phyloP scores from a whole-genome alignment of 2,113 vertebrate genomes.

The Salvelinus fontinalis region DNA sequence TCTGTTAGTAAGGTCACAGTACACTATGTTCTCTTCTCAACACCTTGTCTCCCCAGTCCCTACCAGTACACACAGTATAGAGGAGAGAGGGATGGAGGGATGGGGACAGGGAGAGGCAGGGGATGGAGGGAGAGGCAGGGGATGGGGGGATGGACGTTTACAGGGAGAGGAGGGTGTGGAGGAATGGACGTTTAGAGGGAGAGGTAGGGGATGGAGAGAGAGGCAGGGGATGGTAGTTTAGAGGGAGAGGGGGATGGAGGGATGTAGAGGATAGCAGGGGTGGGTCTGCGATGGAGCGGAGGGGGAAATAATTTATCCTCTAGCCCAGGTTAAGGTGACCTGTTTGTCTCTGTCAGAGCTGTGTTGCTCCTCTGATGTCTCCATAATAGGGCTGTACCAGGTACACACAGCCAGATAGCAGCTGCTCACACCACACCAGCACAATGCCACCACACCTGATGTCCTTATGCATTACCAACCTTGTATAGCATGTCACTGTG shows the following conservation, averaged over 20 bases:
- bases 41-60: slow-evolving; percentile 17
- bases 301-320: slow-evolving; percentile 55
- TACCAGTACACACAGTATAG: slow-evolving; percentile 7
- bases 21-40: slow-evolving; percentile 35
- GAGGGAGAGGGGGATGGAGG: neutral
- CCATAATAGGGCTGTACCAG: slow-evolving; percentile 55
- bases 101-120: neutral
- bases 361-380: slow-evolving; percentile 61
- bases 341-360: slow-evolving; percentile 66
- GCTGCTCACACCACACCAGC: slow-evolving; percentile 20
- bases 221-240: neutral
- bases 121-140: neutral
- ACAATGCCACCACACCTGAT: slow-evolving; percentile 15
- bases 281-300: slow-evolving; percentile 28
- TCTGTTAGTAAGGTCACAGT: slow-evolving; percentile 63
- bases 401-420: slow-evolving; percentile 43
- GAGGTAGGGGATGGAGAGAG: neutral
- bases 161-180: neutral
- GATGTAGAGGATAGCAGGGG: slow-evolving; percentile 10
- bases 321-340: slow-evolving; percentile 66
- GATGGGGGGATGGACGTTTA: too few relatives aligned
- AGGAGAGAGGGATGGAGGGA: slow-evolving; percentile 7
- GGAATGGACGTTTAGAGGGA: too few relatives aligned
- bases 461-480: too few relatives aligned
- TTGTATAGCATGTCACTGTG: too few relatives aligned